Conservation (phyloP, 2,888 invertebrate genomes). For the Diplolepis rosae region DNA sequence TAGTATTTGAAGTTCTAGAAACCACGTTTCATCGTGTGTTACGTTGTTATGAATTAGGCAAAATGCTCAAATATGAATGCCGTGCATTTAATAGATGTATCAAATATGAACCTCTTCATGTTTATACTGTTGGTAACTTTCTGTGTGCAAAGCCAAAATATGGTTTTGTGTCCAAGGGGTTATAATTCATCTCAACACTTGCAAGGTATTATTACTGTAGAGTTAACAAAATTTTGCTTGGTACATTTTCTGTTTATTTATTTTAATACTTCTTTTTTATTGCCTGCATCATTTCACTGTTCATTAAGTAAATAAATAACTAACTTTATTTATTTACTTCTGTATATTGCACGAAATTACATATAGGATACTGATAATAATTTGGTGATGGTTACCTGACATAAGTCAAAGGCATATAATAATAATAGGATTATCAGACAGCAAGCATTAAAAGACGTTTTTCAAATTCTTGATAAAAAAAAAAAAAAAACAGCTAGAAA, state of each 20-base stretch:
- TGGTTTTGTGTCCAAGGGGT: neutral
- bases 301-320: too few relatives aligned
- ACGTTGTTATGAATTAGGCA: neutral
- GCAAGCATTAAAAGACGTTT: neutral
- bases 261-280: neutral
- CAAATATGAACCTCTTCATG: constrained; percentile 4
- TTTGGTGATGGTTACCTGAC: neutral
- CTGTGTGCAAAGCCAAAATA: neutral
- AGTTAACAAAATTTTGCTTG: neutral
- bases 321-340: neutral
- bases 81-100: neutral
- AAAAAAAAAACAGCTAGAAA: neutral
- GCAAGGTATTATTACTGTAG: neutral
- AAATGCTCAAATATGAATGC: neutral
- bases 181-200: constrained; percentile 3
- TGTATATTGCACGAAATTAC: too few relatives aligned
- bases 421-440: too few relatives aligned
- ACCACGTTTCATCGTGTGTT: constrained; percentile 1
- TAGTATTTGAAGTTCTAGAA: constrained; percentile 39
- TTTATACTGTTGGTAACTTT: neutral
- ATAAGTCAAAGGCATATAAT: too few relatives aligned
- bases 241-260: neutral
- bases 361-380: neutral
- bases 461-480: neutral
- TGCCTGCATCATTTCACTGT: too few relatives aligned